Percentiles rank a stretch among this genome's conserved stretches.
Conservation (phyloP, 2,888 invertebrate genomes). For the Itoplectis maculator region DNA sequence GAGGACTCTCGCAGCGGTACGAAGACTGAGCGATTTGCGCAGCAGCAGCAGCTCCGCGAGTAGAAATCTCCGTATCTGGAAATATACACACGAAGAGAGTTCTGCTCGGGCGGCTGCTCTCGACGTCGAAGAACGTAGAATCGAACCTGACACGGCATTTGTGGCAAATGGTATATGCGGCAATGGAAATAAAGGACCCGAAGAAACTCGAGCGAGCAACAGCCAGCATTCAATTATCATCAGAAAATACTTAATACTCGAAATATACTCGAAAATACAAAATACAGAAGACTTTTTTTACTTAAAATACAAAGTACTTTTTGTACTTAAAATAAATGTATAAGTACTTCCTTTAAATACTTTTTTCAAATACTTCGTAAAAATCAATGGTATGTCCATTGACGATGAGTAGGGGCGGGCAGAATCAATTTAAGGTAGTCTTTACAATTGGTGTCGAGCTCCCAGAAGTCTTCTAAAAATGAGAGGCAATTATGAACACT, state of each 20-base stretch:
- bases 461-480: too few species aligned
- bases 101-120: conserved; percentile 22
- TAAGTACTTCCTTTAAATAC: too few species aligned
- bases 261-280: too few species aligned
- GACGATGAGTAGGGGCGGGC: too few species aligned
- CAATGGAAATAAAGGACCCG: background rate
- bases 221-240: background rate
- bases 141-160: conserved; percentile 15
- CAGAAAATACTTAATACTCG: background rate
- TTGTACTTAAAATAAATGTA: too few species aligned
- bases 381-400: too few species aligned
- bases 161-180: background rate
- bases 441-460: too few species aligned
- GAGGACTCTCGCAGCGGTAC: conserved; percentile 1
- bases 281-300: too few species aligned
- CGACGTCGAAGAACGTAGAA: conserved; percentile 13
- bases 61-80: conserved; percentile 43
- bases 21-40: conserved; percentile 55
- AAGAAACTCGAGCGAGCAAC: background rate
- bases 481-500: too few species aligned
- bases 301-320: too few species aligned
- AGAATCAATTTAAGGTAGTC: too few species aligned
- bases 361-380: too few species aligned
- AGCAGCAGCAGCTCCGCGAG: conserved; percentile 16
- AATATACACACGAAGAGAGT: conserved; percentile 43